Conservation (phyloP, 2,113 vertebrate species). For the Chitala chitala region DNA sequence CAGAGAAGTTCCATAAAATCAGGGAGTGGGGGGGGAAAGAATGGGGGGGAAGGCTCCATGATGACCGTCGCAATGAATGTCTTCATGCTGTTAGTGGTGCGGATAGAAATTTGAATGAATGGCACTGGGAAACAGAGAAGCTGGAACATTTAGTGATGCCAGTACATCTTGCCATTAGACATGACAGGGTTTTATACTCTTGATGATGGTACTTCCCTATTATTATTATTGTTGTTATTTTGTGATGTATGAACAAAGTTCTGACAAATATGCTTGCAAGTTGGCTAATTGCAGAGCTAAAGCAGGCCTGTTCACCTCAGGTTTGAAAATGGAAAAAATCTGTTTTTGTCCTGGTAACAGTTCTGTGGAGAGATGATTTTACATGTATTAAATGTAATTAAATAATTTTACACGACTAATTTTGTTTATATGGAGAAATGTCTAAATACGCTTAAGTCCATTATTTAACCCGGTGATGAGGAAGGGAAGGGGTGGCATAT, state of each 20-base stretch:
- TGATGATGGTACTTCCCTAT: conserved; percentile 51
- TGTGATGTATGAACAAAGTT: conserved; percentile 46
- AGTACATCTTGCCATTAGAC: too few relatives aligned
- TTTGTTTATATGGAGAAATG: conserved; percentile 71
- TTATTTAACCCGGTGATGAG: conserved; percentile 58
- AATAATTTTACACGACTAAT: conserved; percentile 77
- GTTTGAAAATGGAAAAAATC: conserved; percentile 61
- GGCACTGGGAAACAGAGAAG: too few relatives aligned
- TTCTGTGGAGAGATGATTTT: conserved; percentile 72
- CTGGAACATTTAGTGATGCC: too few relatives aligned
- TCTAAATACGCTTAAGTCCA: conserved; percentile 50
- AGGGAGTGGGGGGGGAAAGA: not conserved
- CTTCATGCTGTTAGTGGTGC: too few relatives aligned
- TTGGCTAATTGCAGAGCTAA: conserved; percentile 46
- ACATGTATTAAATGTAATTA: conserved; percentile 79
- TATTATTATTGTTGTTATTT: conserved; percentile 47
- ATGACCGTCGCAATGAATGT: too few relatives aligned
- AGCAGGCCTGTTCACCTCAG: conserved; percentile 52
- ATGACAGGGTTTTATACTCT: too few relatives aligned
- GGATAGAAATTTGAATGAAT: too few relatives aligned
- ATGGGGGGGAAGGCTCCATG: too few relatives aligned
- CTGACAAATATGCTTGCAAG: conserved; percentile 61
- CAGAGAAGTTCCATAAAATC: conserved; percentile 61
- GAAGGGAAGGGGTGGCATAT: conserved; percentile 67
- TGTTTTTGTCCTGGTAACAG: conserved; percentile 62